Conservation (phyloP, 2,797 vertebrate species). For the Gadopsis bispinosus region DNA sequence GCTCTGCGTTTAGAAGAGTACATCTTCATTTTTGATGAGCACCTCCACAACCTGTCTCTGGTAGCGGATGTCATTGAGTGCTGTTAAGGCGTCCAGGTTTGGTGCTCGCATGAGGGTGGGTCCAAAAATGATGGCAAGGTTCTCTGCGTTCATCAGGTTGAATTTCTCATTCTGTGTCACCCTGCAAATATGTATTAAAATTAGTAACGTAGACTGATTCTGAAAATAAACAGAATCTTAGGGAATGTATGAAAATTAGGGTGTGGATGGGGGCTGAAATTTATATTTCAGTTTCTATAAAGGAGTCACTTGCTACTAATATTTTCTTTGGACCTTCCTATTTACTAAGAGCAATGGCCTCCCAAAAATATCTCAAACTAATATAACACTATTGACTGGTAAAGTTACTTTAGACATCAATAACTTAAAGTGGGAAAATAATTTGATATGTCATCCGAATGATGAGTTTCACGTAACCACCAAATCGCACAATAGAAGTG, state of each 20-base stretch:
- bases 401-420: background rate
- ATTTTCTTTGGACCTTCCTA: background rate
- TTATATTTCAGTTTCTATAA: background rate
- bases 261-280: background rate
- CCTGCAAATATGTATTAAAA: constrained; percentile 75
- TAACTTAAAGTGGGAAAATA: background rate
- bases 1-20: constrained; percentile 90
- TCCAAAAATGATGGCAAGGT: constrained; percentile 97
- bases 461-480: background rate
- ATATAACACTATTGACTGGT: background rate
- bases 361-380: background rate
- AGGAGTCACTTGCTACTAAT: background rate
- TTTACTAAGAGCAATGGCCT: background rate
- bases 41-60: constrained; percentile 99
- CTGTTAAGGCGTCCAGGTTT: constrained; percentile 93
- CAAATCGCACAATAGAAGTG: background rate
- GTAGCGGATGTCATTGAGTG: constrained; percentile 96
- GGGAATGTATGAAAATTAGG: background rate
- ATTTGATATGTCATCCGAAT: background rate
- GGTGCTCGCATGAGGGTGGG: constrained; percentile 97
- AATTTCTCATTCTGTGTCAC: constrained; percentile 95
- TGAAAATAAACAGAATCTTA: background rate
- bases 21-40: constrained; percentile 97
- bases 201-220: constrained; percentile 35
- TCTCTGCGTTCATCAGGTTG: constrained; percentile 98